Evolutionary conservation across 2,888 invertebrate species (phyloP).

Genomic region (Spodoptera picta): DNA sequence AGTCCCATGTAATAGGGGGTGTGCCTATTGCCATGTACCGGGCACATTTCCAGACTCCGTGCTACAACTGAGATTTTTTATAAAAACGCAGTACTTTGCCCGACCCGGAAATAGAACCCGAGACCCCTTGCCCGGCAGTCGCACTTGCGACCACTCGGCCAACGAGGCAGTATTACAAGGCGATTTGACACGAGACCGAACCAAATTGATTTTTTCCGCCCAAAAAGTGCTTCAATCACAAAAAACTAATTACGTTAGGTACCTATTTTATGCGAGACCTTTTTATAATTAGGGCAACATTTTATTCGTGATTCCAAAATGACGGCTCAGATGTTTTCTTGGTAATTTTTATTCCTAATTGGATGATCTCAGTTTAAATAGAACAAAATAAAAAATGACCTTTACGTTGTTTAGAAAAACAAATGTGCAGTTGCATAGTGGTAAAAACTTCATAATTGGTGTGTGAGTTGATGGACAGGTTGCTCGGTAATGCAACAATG

Average conservation of each 20-base stretch:
- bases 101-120: too few relatives aligned
- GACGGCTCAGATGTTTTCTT: conserved; percentile 62
- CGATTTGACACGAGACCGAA: conserved; percentile 74
- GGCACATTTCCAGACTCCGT: too few relatives aligned
- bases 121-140: too few relatives aligned
- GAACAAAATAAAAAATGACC: conserved; percentile 51
- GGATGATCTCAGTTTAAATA: conserved; percentile 78
- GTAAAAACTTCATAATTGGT: conserved; percentile 54
- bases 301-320: conserved; percentile 64
- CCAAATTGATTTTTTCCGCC: conserved; percentile 79
- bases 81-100: too few relatives aligned
- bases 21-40: too few relatives aligned
- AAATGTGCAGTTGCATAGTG: conserved; percentile 49
- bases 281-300: conserved; percentile 77
- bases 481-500: conserved; percentile 29
- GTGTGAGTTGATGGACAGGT: conserved; percentile 40
- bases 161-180: too few relatives aligned
- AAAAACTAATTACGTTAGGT: conserved; percentile 77
- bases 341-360: conserved; percentile 71
- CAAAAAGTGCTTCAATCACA: conserved; percentile 67
- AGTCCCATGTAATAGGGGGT: too few relatives aligned
- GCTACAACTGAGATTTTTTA: too few relatives aligned
- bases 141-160: too few relatives aligned
- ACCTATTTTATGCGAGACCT: conserved; percentile 64
- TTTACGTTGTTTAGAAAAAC: conserved; percentile 35